A percentile compares a stretch with the other conserved stretches of the same genome.
Evolutionary conservation across 2,888 invertebrate species (phyloP).

Genomic region (Andrena fulva): DNA sequence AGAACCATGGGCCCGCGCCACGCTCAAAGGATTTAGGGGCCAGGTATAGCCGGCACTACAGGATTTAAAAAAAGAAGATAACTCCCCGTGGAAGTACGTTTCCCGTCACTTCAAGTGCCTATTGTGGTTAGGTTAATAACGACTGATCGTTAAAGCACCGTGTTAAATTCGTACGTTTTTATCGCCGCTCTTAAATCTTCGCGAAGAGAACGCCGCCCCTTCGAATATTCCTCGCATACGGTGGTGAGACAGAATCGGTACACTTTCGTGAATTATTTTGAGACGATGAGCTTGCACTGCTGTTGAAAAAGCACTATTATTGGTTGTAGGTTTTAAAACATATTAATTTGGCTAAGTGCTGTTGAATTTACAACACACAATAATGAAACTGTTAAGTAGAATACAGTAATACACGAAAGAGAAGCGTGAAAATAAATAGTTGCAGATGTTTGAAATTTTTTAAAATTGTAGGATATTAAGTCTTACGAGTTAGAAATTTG

Average conservation of each 20-base stretch:
- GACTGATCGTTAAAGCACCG: constrained; percentile 42
- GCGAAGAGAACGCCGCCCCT: neutral
- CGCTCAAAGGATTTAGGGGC: constrained; percentile 75
- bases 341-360: too few species aligned
- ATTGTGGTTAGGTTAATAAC: constrained; percentile 66
- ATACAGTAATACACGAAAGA: too few species aligned
- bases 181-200: constrained; percentile 5
- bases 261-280: neutral
- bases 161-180: constrained; percentile 45
- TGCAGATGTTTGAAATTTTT: too few species aligned
- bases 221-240: neutral
- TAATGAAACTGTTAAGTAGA: too few species aligned
- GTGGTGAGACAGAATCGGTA: too few species aligned
- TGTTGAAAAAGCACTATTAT: too few species aligned
- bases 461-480: too few species aligned
- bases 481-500: too few species aligned
- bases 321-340: too few species aligned
- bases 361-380: too few species aligned
- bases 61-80: constrained; percentile 64
- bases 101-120: constrained; percentile 48
- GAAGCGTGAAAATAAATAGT: too few species aligned
- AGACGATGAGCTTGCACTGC: too few species aligned
- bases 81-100: constrained; percentile 42
- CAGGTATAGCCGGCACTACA: constrained; percentile 68
- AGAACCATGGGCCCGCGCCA: constrained; percentile 71